Evolutionary conservation across 2,888 invertebrate genomes (phyloP).

Genomic region (Diplazon laetatorius): DNA sequence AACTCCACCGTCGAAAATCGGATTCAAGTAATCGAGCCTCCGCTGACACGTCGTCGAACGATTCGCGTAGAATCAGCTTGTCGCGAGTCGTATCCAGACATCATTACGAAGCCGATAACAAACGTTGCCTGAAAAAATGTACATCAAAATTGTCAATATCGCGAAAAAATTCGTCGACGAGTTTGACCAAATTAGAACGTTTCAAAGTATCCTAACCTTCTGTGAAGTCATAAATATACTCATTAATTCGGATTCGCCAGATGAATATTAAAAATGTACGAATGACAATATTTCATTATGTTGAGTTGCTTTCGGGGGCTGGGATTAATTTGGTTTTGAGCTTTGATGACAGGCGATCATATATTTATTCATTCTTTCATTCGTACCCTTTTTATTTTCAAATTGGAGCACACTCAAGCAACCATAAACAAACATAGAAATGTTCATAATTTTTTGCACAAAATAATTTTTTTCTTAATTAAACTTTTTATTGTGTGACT

Average conservation of each 20-base stretch:
- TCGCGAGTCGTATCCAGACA: conserved; percentile 50
- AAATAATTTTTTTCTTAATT: no score
- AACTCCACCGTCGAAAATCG: conserved; percentile 70
- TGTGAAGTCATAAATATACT: conserved; percentile 64
- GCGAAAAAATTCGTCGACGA: conserved; percentile 53
- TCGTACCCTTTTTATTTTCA: no score
- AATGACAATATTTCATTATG: not conserved
- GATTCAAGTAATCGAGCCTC: conserved; percentile 75
- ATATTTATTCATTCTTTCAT: no score
- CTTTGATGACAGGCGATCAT: no score
- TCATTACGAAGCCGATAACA: conserved; percentile 37
- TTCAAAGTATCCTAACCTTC: conserved; percentile 56
- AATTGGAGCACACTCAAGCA: no score
- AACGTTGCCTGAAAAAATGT: conserved; percentile 42
- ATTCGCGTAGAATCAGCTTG: conserved; percentile 57
- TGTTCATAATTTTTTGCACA: no score
- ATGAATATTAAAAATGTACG: conserved; percentile 36
- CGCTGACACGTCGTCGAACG: conserved; percentile 73
- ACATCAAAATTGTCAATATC: conserved; percentile 38
- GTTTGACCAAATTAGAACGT: conserved; percentile 40
- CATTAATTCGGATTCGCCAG: conserved; percentile 57
- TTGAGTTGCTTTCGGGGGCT: no score
- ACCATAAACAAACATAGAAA: no score
- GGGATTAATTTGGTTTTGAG: no score
- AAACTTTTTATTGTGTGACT: no score